These are phyloP conservation scores for Busseola fusca DNA, from an alignment of 2,888 invertebrate genomes.

Conservation along the genomic window DNA sequence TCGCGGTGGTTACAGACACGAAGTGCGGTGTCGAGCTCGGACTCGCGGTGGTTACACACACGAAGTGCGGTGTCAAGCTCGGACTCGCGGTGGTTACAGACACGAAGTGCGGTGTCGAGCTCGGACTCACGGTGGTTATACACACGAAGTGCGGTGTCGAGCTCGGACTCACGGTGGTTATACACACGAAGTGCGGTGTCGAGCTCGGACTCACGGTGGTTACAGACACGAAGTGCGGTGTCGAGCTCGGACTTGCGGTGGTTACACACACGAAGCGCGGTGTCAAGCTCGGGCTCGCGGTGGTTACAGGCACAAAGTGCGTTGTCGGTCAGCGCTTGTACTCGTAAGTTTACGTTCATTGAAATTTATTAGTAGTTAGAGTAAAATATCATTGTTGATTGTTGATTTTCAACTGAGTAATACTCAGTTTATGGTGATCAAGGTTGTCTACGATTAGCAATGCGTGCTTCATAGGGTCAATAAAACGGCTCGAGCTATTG, in stretches of 20 bases:
- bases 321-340: constrained; percentile 24
- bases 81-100: constrained; percentile 6
- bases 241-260: constrained; percentile 31
- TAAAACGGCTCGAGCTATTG: constrained; percentile 14
- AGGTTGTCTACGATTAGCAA: constrained; percentile 46
- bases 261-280: constrained; percentile 18
- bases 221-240: constrained; percentile 24
- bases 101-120: constrained; percentile 36
- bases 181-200: constrained; percentile 28
- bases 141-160: constrained; percentile 32
- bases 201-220: constrained; percentile 20
- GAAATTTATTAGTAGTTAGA: constrained; percentile 53
- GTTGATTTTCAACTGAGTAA: too few relatives aligned
- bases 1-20: constrained; percentile 19
- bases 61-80: constrained; percentile 37
- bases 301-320: constrained; percentile 18
- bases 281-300: constrained; percentile 34
- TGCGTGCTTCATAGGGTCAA: constrained; percentile 43
- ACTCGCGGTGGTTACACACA: constrained; percentile 11
- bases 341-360: constrained; percentile 41
- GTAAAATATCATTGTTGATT: constrained; percentile 59
- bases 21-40: constrained; percentile 32
- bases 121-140: constrained; percentile 7
- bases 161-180: constrained; percentile 16
- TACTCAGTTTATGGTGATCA: constrained; percentile 34